Base-by-base conservation (phyloP, 2,888 invertebrate species). In the Cantharis rustica region DNA sequence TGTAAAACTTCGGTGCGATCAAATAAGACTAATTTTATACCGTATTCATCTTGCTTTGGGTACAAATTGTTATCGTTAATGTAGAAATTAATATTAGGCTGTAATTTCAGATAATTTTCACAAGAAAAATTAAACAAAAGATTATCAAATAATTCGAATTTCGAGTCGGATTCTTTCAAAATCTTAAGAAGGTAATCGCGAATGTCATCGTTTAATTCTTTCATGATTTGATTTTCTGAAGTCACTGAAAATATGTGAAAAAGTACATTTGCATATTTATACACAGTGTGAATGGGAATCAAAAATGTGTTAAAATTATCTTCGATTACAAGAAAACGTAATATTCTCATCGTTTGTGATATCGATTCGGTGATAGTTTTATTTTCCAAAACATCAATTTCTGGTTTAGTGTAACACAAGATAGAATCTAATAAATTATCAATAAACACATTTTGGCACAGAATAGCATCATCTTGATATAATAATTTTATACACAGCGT, bases 401-500 rank as follows among this genome's bases (percentile, higher is more conserved):
- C 79, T 73, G 81, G 80, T 73, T 84, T 78, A 16, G 84, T 80
- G 68, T 85, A 84, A 72, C 77, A 61, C 27, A 81, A 69, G 13
- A 83, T 77, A 16, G 71, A 80, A 13, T 81, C 79, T 71, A 85
- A 83, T 27, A 89, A 83, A 7, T 81, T 78, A 66, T 85, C 80
- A 61, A 91, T 75, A 75, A 91, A 86, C 81, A 88, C 84, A 69
- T 86, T 85, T 16, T 84, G 78, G 78, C 88, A 88, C 72, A 89
- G 83, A 15, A 89, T 82, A 15, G 88, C 86, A 85, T 91, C 90
- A 69, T 87, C 89, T 70, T 90, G 89, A 83, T 89, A 87, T 26
- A 94, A 86, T 75, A 86, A 86, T 79, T 90, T 88, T 3, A 91
- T 88, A 85, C 92, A 93, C 27, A 90, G 88, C 20, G 90, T 89